These are phyloP conservation scores for Grammomys dolichurus DNA, from an alignment of 2,113 vertebrate species.

Conservation along the genomic window DNA sequence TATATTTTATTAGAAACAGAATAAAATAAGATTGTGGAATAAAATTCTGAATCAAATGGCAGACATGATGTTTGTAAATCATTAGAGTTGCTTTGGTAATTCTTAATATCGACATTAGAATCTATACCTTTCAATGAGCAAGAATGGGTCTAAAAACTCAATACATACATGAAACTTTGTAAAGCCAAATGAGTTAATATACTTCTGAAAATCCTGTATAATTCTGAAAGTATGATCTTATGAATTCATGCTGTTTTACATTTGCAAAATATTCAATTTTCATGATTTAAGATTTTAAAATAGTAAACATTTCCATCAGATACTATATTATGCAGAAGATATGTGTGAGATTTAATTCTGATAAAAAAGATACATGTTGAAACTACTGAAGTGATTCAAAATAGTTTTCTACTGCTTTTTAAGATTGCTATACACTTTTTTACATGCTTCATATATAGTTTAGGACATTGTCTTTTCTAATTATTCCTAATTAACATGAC, in stretches of 20 bases:
- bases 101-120: background rate
- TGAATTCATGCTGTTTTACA: background rate
- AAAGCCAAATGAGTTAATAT: background rate
- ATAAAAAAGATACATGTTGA: background rate
- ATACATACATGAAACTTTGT: background rate
- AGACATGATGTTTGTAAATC: background rate
- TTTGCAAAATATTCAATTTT: background rate
- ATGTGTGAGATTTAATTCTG: background rate
- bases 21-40: background rate
- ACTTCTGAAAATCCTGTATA: slow-evolving; percentile 6
- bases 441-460: background rate
- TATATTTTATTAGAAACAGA: background rate
- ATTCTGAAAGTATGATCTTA: slow-evolving; percentile 38
- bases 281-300: background rate
- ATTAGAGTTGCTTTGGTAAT: background rate
- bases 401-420: background rate
- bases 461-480: background rate
- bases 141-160: background rate
- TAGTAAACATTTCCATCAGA: background rate
- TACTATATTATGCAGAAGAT: background rate
- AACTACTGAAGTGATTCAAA: background rate
- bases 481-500: background rate
- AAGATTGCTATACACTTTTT: background rate
- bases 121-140: background rate
- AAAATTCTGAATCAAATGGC: background rate